Percentiles rank a stretch among this genome's conserved stretches.
Evolutionary conservation across 2,113 vertebrate genomes (phyloP).

Genomic region (Elephas maximus): DNA sequence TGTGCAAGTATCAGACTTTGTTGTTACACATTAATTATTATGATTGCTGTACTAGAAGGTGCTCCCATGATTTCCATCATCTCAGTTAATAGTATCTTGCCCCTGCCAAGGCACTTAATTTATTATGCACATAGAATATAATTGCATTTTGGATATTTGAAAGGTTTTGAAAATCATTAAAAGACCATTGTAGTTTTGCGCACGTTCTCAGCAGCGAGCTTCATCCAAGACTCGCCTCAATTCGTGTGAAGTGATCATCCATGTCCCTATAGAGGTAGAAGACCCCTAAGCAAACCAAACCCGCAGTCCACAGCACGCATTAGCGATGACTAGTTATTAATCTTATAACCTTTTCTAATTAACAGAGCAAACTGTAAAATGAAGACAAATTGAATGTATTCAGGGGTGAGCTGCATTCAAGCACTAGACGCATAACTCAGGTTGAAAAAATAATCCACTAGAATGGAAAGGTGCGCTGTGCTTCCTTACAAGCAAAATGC

Average conservation of each 20-base stretch:
- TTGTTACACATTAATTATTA: too few species aligned
- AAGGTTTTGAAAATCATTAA: conserved; percentile 72
- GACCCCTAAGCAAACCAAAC: conserved; percentile 39
- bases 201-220: conserved; percentile 35
- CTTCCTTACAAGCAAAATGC: conserved; percentile 50
- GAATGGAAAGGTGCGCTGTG: neutral
- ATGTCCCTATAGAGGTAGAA: conserved; percentile 29
- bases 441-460: neutral
- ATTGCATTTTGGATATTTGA: conserved; percentile 25
- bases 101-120: neutral
- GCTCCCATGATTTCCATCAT: accelerated
- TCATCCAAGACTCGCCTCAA: conserved; percentile 23
- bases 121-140: neutral
- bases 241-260: conserved; percentile 72
- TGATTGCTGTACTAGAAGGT: neutral
- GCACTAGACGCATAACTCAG: neutral
- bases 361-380: conserved; percentile 84
- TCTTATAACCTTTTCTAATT: conserved; percentile 87
- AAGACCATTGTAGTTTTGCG: conserved; percentile 65
- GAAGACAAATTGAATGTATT: conserved; percentile 83
- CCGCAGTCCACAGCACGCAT: conserved; percentile 62
- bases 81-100: neutral
- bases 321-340: conserved; percentile 82
- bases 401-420: conserved; percentile 78
- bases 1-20: accelerated